Conservation (phyloP, 1,140 invertebrate species). For the Propsilocerus akamusi region DNA sequence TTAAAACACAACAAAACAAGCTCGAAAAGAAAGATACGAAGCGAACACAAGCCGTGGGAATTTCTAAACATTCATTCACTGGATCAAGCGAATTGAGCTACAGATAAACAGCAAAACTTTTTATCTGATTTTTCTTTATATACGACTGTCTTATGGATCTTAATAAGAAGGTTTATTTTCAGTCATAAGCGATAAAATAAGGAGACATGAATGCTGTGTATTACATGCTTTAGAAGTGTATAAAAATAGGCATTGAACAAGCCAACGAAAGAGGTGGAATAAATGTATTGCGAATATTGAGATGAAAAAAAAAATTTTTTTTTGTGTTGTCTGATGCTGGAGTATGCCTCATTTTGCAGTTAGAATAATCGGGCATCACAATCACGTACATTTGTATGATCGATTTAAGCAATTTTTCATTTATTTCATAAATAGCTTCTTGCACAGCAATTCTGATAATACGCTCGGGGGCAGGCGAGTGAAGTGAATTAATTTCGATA, state of each 20-base stretch:
- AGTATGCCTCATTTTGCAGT: too few species aligned
- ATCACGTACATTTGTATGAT: not conserved
- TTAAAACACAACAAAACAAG: not conserved
- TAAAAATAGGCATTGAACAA: not conserved
- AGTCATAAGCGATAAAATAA: not conserved
- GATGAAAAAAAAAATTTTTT: too few species aligned
- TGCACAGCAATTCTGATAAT: not conserved
- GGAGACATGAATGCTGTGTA: not conserved
- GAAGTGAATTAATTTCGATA: not conserved
- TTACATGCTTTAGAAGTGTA: not conserved
- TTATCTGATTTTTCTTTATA: conserved; percentile 1
- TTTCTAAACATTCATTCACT: not conserved
- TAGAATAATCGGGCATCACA: too few species aligned
- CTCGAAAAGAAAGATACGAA: not conserved
- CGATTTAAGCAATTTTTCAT: not conserved
- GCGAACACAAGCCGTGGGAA: not conserved
- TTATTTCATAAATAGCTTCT: not conserved
- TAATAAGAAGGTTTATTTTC: not conserved
- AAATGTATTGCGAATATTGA: too few species aligned
- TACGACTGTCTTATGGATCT: not conserved
- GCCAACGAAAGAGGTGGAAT: conserved; percentile 1
- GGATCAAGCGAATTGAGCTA: too few species aligned
- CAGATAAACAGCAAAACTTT: not conserved
- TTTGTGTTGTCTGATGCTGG: not conserved
- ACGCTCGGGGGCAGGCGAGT: not conserved